Evolutionary conservation across 37 sponge, comb jelly and placozoan species (phyloP).

Genomic region (Axinella damicornis): DNA sequence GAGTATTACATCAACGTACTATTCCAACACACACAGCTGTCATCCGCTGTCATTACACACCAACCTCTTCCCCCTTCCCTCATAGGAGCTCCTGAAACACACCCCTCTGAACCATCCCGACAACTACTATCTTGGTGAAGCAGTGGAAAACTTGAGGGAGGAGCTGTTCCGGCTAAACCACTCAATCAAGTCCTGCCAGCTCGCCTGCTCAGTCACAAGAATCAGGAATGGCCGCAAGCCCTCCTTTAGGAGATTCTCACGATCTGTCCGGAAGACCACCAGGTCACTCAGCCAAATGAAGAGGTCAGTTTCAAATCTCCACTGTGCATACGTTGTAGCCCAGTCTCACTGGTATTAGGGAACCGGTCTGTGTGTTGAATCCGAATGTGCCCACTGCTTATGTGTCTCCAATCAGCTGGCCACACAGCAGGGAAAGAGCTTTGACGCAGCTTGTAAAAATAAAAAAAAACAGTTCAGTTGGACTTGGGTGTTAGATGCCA

Average conservation of each 20-base stretch:
- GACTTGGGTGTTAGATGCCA: too few species aligned
- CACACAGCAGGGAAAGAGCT: too few species aligned
- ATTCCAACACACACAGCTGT: too few species aligned
- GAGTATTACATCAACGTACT: too few species aligned
- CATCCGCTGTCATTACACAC: neutral
- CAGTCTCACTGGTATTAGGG: neutral
- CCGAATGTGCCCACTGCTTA: neutral
- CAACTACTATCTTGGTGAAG: conserved; percentile 30
- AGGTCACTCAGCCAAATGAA: conserved; percentile 5
- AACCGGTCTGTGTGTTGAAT: too few species aligned
- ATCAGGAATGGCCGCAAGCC: neutral
- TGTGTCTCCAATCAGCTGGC: too few species aligned
- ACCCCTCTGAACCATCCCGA: conserved; percentile 50
- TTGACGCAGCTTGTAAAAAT: too few species aligned
- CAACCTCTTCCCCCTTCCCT: neutral
- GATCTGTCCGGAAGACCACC: neutral
- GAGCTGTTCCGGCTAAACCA: conserved; percentile 56
- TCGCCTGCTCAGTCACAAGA: conserved; percentile 43
- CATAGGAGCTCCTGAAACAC: conserved; percentile 57
- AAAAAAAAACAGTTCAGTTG: too few species aligned
- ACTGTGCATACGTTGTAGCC: neutral
- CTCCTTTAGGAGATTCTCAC: neutral
- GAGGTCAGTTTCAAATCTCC: conserved; percentile 10
- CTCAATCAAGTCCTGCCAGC: conserved; percentile 66
- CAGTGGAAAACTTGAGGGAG: conserved; percentile 20